Evolutionary conservation across 2,888 invertebrate genomes (phyloP).

Genomic region (Morpho deidamia): DNA sequence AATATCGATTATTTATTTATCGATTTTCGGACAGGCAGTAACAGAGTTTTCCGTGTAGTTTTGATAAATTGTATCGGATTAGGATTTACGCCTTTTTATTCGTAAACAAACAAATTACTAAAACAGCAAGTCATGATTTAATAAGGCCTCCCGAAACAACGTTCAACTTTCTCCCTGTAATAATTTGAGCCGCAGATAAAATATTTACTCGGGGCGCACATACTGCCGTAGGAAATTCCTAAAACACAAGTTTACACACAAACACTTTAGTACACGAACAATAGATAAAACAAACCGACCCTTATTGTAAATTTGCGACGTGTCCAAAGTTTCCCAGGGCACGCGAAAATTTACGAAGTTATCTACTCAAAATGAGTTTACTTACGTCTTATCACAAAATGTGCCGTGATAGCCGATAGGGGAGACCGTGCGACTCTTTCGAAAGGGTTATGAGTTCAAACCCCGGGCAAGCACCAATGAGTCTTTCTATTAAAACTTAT

Average conservation of each 20-base stretch:
- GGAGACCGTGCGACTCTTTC: too few species aligned
- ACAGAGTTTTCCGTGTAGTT: too few species aligned
- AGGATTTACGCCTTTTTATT: background rate
- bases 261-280: constrained; percentile 15
- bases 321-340: constrained; percentile 14
- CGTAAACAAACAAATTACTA: background rate
- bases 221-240: background rate
- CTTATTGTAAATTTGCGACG: constrained; percentile 21
- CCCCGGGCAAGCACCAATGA: too few species aligned
- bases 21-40: too few species aligned
- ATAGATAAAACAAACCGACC: constrained; percentile 20
- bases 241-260: constrained; percentile 17
- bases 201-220: background rate
- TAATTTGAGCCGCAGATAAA: background rate
- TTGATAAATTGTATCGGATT: background rate
- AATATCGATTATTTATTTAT: too few species aligned
- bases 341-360: constrained; percentile 5
- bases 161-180: background rate
- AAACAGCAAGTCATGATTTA: background rate
- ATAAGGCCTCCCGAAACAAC: too few species aligned
- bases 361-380: constrained; percentile 7
- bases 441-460: too few species aligned
- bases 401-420: background rate
- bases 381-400: background rate
- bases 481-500: too few species aligned